These are phyloP conservation scores for Meteorus sp. DNA, from an alignment of 1,140 invertebrate species.

Conservation along the genomic window DNA sequence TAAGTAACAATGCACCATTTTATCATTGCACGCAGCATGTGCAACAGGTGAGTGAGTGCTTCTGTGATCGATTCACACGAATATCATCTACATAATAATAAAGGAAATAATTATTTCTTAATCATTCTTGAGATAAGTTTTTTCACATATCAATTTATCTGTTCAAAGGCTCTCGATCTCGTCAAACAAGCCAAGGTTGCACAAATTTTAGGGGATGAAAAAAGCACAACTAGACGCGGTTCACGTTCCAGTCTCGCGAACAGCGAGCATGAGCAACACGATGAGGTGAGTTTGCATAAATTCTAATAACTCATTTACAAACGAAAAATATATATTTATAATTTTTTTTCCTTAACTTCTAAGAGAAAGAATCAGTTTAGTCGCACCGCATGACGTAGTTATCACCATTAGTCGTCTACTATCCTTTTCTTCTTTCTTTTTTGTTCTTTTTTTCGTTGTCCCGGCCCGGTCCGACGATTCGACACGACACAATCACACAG, in stretches of 20 bases:
- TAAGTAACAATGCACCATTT: constrained; percentile 30
- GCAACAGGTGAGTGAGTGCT: constrained; percentile 50
- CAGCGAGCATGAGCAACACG: constrained; percentile 54
- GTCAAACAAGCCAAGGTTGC: constrained; percentile 86
- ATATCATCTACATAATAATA: constrained; percentile 2
- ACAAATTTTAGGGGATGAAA: constrained; percentile 67
- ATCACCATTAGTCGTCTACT: constrained; percentile 54
- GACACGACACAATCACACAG: constrained; percentile 48
- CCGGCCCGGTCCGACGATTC: constrained; percentile 52
- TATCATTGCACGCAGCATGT: constrained; percentile 59
- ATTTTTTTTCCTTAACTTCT: constrained; percentile 16
- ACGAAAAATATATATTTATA: not conserved
- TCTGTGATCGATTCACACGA: constrained; percentile 5
- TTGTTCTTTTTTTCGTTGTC: constrained; percentile 36
- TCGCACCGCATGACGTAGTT: constrained; percentile 49
- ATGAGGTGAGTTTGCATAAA: constrained; percentile 50
- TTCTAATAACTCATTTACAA: not conserved
- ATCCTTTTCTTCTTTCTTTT: constrained; percentile 54
- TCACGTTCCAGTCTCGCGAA: constrained; percentile 54
- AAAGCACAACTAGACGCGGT: constrained; percentile 49
- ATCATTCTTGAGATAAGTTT: not conserved
- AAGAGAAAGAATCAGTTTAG: constrained; percentile 26
- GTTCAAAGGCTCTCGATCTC: constrained; percentile 83
- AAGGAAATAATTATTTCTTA: not conserved
- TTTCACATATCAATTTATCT: constrained; percentile 29